Evolutionary conservation across 1,140 invertebrate genomes (phyloP), one percentile per base, ranked within the genome.

Genomic region (Callitettix versicolor): DNA sequence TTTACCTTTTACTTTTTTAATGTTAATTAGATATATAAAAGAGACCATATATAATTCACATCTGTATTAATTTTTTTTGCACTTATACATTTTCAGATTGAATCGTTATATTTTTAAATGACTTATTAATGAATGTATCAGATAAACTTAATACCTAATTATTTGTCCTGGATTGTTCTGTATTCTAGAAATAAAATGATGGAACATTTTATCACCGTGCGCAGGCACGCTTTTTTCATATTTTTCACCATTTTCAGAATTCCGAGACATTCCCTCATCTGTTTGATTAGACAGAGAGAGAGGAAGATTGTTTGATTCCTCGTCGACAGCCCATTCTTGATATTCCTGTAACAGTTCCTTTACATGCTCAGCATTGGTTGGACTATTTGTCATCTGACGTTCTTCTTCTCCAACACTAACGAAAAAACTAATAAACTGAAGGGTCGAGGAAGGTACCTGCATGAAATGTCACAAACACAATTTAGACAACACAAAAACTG

Each of bases 181-280:
- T 40, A 91, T 75, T 53, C 78, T 77, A 24, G 79, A 79, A 1
- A 85, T 62, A 62, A 92, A 91, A 57, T 84, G 79, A 68, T 92
- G 82, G 64, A 90, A 89, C 66, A 85, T 75, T 58, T 79, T 76
- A 67, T 93, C 88, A 1, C 87, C 88, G 67, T 91, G 88, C 7
- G 78, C 73, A 0, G 88, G 85, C 34, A 78, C 63, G 7, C 76
- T 75, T 62, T 88, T 86, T 60, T 92, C 90, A 66, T 92, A 93
- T 22, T 77, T 76, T 65, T 88, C 86, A 7, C 60, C 54, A 15
- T 58, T 65, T 0, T 60, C 62, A 21, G 65, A 57, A 4, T 69
- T 69, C 5, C 65, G 65, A 9, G 47, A 58, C 21, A 22, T 17
- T 26, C 7, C 20, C 22, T 47, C 33, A 9, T 24, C 38, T 34